Percentiles rank a stretch among this genome's conserved stretches.
Evolutionary conservation across 2,113 vertebrate species (phyloP).

Genomic region (Sardina pilchardus): DNA sequence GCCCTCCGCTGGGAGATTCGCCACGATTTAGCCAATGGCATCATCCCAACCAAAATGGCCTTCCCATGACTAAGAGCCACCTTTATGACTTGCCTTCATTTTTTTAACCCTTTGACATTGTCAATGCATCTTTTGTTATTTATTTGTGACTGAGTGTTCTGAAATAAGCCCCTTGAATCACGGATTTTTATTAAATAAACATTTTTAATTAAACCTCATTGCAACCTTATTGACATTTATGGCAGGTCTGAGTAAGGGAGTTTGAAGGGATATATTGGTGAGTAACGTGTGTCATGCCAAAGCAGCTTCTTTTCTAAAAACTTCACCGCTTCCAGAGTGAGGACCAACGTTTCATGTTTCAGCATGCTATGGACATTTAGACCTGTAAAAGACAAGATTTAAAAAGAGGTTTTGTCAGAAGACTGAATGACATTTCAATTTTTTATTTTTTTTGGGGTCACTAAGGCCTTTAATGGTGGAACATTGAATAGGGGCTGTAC

Average conservation of each 20-base stretch:
- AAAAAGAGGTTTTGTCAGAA: background rate
- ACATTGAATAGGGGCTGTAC: too few species aligned
- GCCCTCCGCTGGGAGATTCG: conserved; percentile 83
- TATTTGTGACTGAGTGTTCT: conserved; percentile 47
- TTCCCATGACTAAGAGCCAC: conserved; percentile 26
- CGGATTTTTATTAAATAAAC: conserved; percentile 50
- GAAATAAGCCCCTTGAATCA: conserved; percentile 30
- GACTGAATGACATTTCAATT: too few species aligned
- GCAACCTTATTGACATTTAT: conserved; percentile 27
- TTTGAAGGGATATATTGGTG: conserved; percentile 75
- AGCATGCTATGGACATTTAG: conserved; percentile 88
- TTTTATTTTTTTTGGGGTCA: too few species aligned
- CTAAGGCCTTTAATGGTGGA: too few species aligned
- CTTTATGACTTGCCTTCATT: background rate
- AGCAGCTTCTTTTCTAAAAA: conserved; percentile 87
- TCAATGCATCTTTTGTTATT: conserved; percentile 39
- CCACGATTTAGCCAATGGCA: conserved; percentile 77
- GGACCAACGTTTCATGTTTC: conserved; percentile 80
- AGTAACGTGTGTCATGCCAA: conserved; percentile 79
- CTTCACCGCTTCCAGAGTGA: conserved; percentile 75
- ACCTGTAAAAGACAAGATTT: conserved; percentile 63
- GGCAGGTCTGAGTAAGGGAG: conserved; percentile 80
- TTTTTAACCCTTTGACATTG: conserved; percentile 19
- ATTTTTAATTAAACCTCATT: conserved; percentile 34
- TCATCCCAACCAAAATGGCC: conserved; percentile 65